Conservation (phyloP, 2,888 invertebrate species). For the Biston stratarius region DNA sequence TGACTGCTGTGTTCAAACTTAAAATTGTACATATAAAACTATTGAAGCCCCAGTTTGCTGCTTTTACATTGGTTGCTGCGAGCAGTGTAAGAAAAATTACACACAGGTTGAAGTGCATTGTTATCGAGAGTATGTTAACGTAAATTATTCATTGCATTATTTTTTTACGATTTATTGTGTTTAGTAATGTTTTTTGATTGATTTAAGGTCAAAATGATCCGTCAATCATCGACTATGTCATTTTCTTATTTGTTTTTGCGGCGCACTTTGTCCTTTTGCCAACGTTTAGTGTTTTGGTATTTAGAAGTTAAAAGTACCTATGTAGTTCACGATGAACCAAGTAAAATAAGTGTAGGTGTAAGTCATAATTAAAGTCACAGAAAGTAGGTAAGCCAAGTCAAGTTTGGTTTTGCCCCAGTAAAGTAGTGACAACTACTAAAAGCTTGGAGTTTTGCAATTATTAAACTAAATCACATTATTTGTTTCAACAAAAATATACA, state of each 20-base stretch:
- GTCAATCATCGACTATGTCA: background rate
- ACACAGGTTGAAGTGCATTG: background rate
- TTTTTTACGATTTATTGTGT: background rate
- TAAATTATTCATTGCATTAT: background rate
- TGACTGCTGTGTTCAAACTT: background rate
- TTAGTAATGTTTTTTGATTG: background rate
- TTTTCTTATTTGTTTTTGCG: background rate
- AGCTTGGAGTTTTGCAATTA: too few relatives aligned
- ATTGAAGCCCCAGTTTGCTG: background rate
- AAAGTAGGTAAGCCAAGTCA: too few relatives aligned
- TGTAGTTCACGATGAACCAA: too few relatives aligned
- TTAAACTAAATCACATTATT: too few relatives aligned
- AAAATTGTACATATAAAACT: background rate
- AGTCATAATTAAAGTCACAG: too few relatives aligned
- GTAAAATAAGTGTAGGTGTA: too few relatives aligned
- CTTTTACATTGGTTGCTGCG: background rate
- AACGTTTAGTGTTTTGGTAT: too few relatives aligned
- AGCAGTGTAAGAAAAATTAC: background rate
- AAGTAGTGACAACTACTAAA: too few relatives aligned
- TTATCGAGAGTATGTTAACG: background rate
- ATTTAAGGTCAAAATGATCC: background rate
- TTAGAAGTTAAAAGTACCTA: too few relatives aligned
- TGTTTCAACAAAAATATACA: too few relatives aligned
- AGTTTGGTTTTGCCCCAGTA: too few relatives aligned
- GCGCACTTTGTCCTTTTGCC: too few relatives aligned